Evolutionary conservation across 2,888 invertebrate species (phyloP).

Genomic region (Ectemnius continuus): DNA sequence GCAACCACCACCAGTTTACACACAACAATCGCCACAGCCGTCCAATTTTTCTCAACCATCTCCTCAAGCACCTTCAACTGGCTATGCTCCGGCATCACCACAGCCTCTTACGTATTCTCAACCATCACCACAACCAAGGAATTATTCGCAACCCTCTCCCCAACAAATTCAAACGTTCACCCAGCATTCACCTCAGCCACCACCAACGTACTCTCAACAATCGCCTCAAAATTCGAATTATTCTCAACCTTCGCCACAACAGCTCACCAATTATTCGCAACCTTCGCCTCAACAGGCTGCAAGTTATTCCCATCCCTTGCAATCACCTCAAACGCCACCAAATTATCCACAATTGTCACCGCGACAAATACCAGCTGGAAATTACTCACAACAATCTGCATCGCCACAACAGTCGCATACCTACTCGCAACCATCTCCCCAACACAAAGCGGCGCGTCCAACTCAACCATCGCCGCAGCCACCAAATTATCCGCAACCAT

Average conservation of each 20-base stretch:
- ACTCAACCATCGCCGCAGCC: constrained; percentile 71
- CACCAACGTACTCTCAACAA: constrained; percentile 77
- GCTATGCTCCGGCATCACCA: constrained; percentile 74
- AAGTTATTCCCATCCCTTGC: constrained; percentile 69
- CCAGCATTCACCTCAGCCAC: constrained; percentile 68
- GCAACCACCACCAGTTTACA: constrained; percentile 67
- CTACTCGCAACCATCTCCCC: constrained; percentile 67
- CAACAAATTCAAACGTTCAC: constrained; percentile 66
- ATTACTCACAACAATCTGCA: constrained; percentile 68
- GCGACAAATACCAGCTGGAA: constrained; percentile 74
- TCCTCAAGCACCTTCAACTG: constrained; percentile 55
- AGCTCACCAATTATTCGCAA: constrained; percentile 77
- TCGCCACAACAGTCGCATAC: constrained; percentile 77
- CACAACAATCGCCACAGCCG: constrained; percentile 72
- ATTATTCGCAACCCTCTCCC: constrained; percentile 69
- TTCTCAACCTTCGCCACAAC: constrained; percentile 65
- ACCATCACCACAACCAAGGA: constrained; percentile 67
- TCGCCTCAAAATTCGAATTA: constrained; percentile 64
- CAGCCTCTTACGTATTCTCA: constrained; percentile 65
- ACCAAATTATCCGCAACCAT: constrained; percentile 66
- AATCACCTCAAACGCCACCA: constrained; percentile 76
- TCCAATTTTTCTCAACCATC: constrained; percentile 75
- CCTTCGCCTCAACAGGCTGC: constrained; percentile 73
- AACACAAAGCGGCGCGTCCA: constrained; percentile 69
- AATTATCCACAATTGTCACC: constrained; percentile 77